phyloP scores from a whole-genome alignment of 2,797 vertebrate species.

The Phoebastria nigripes region DNA sequence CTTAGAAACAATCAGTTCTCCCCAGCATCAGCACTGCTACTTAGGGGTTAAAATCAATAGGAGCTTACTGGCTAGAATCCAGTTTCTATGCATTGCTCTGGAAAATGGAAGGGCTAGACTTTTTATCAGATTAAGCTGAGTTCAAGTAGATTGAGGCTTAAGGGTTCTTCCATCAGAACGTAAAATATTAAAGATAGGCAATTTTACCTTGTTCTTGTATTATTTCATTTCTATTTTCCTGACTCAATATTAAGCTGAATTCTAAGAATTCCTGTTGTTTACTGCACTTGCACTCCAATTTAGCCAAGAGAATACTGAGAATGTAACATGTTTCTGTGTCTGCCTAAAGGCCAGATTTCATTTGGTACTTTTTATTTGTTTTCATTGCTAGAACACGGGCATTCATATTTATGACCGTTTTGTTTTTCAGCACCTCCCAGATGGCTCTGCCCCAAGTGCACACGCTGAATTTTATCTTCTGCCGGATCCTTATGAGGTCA shows the following conservation, averaged over 20 bases:
- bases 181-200: background rate
- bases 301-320: background rate
- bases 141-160: background rate
- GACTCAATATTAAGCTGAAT: background rate
- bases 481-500: slow-evolving; percentile 76
- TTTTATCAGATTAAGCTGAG: background rate
- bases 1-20: background rate
- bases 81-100: background rate
- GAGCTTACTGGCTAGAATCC: background rate
- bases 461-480: slow-evolving; percentile 82
- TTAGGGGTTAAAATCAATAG: background rate
- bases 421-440: slow-evolving; percentile 77
- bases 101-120: background rate
- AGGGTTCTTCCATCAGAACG: background rate
- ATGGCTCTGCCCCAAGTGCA: slow-evolving; percentile 83
- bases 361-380: slow-evolving; percentile 48
- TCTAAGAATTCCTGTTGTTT: background rate
- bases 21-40: background rate
- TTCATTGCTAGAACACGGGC: slow-evolving; percentile 21
- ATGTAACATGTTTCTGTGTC: background rate
- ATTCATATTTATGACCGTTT: slow-evolving; percentile 61
- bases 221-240: background rate
- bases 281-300: background rate
- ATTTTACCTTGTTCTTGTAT: background rate
- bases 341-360: slow-evolving; percentile 19